Evolutionary conservation across 1,140 invertebrate species (phyloP), one percentile per base, ranked within the genome.

Genomic region (Pseudomyrmex concolor): DNA sequence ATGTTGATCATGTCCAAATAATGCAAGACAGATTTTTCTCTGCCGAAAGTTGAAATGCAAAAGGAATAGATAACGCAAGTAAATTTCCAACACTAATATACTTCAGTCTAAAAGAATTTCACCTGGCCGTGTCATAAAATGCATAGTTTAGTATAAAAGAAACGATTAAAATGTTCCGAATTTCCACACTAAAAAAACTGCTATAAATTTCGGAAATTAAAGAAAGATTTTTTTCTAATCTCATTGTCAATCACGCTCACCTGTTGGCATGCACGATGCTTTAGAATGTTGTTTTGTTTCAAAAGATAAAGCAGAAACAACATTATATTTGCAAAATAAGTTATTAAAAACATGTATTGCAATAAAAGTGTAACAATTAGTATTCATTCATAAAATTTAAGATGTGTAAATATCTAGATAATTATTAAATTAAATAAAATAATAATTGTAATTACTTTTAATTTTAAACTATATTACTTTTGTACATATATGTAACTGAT

Each of bases 11-110:
- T 34, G 13, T 22, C 19, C 45, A 45, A 55, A 62, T 12, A 73
- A 4, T 62, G 55, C 25, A n/a, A 25, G 71, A 73, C 71, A 73
- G 60, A 73, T 43, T 73, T 73, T 62, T 43, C 19, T 62, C 59
- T 34, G 25, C 17, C 70, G 55, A 25, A 73, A 62, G 62, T 73
- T 45, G 17, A 15, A 73, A 73, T 17, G 43, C 17, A 19, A 72
- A 60, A 17, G n/a, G 13, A 22, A 60, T 15, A 73, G 17, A 73
- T 34, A 60, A 45, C 45, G 34, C 70, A 59, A 73, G 57, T 73
- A 73, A 73, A 73, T 73, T 45, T 60, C 34, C 8, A 68, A 19
- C 51, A 17, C 54, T 59, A 43, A 34, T 13, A 34, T 25, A 10
- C 25, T 43, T 10, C 12, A 13, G 7, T 19, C 25, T 34, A 34